These are phyloP conservation scores for Chunga burmeisteri DNA, from an alignment of 2,113 vertebrate species.

Conservation along the genomic window DNA sequence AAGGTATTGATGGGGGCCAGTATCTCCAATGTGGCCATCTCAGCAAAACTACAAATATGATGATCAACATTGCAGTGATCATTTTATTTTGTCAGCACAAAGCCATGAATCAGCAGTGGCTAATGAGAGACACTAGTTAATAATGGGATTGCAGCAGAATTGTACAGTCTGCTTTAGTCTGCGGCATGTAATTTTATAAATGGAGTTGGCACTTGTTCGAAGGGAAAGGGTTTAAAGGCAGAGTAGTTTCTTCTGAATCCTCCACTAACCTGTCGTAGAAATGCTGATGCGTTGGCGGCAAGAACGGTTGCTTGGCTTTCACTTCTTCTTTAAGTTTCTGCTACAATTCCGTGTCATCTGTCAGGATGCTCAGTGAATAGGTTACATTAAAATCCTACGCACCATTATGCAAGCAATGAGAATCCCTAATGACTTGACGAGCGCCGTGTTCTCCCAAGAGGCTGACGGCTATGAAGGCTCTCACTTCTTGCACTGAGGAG, in stretches of 20 bases:
- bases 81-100: conserved; percentile 3
- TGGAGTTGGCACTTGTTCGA: not conserved
- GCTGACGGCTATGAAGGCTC: fast-evolving
- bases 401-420: not conserved
- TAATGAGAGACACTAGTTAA: not conserved
- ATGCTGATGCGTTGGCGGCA: not conserved
- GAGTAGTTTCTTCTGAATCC: not conserved
- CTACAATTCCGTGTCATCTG: not conserved
- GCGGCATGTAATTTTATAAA: not conserved
- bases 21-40: not conserved
- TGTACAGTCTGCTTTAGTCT: not conserved
- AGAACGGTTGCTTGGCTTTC: not conserved
- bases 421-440: not conserved
- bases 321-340: not conserved
- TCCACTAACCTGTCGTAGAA: not conserved
- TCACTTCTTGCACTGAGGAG: not conserved
- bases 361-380: not conserved
- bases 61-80: not conserved
- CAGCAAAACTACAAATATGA: not conserved
- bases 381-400: not conserved
- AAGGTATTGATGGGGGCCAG: not conserved
- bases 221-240: not conserved
- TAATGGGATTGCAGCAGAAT: not conserved
- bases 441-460: not conserved
- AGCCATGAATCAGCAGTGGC: not conserved